Percentiles rank a stretch among this genome's conserved stretches.
Evolutionary conservation across 2,113 vertebrate genomes (phyloP).

Genomic region (Hypomesus transpacificus): DNA sequence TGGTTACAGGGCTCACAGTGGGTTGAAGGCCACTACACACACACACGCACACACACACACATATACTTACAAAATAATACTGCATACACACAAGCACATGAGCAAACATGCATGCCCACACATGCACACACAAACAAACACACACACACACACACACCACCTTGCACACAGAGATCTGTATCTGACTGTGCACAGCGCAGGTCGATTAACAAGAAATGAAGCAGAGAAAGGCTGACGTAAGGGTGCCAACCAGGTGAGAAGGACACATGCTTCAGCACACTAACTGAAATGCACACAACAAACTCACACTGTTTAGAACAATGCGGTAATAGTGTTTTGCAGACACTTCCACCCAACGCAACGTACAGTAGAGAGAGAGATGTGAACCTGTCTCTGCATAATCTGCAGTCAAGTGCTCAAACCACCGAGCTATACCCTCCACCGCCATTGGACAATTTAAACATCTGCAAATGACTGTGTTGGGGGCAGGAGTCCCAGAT

Average conservation of each 20-base stretch:
- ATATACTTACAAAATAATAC: neutral
- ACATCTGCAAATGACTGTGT: too few relatives aligned
- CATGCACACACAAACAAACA: neutral
- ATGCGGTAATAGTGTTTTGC: neutral
- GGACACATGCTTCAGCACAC: neutral
- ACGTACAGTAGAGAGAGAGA: too few relatives aligned
- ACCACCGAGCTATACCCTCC: too few relatives aligned
- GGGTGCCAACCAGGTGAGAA: constrained; percentile 21
- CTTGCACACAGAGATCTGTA: constrained; percentile 45
- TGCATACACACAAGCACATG: neutral
- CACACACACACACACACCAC: neutral
- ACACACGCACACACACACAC: too few relatives aligned
- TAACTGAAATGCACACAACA: neutral
- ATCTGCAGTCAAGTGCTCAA: too few relatives aligned
- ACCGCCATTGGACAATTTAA: too few relatives aligned
- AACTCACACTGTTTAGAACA: neutral
- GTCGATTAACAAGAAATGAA: constrained; percentile 61
- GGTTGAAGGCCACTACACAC: too few relatives aligned
- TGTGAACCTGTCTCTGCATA: too few relatives aligned
- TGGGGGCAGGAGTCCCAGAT: too few relatives aligned
- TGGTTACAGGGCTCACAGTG: too few relatives aligned
- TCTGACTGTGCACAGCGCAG: constrained; percentile 34
- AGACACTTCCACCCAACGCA: too few relatives aligned
- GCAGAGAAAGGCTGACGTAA: constrained; percentile 43
- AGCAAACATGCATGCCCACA: constrained; percentile 7